These are phyloP conservation scores for Sebastes matsubarae DNA, from an alignment of 2,797 vertebrate genomes.

Conservation along the genomic window DNA sequence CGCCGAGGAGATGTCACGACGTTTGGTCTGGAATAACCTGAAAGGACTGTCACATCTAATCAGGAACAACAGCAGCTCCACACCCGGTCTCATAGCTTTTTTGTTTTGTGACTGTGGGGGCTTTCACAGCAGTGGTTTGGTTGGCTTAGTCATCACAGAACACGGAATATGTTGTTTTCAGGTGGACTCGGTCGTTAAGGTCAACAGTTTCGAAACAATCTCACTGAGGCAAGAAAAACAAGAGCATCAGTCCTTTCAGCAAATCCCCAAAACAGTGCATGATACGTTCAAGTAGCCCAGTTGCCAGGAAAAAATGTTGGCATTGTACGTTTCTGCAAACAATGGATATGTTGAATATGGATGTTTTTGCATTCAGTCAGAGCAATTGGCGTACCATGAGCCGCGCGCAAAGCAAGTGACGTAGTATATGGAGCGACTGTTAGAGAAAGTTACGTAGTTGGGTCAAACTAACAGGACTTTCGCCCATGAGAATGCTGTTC, in stretches of 20 bases:
- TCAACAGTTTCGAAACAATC: neutral
- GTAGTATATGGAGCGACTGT: too few relatives aligned
- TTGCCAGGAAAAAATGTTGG: too few relatives aligned
- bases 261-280: neutral
- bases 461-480: too few relatives aligned
- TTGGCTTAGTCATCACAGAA: neutral
- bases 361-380: too few relatives aligned
- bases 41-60: constrained; percentile 39
- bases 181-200: neutral
- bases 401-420: fast-evolving
- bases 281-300: neutral
- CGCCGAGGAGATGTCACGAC: constrained; percentile 1
- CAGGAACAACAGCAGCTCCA: constrained; percentile 2
- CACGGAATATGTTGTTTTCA: neutral
- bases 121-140: neutral
- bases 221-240: neutral
- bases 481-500: fast-evolving
- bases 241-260: neutral
- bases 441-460: neutral
- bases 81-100: neutral
- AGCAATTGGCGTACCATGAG: too few relatives aligned
- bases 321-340: too few relatives aligned
- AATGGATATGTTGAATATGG: too few relatives aligned
- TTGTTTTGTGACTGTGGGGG: neutral
- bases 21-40: constrained; percentile 36